Percentiles rank a stretch among this genome's conserved stretches.
Conservation (phyloP, 1,140 invertebrate species). For the Listronotus bonariensis region DNA sequence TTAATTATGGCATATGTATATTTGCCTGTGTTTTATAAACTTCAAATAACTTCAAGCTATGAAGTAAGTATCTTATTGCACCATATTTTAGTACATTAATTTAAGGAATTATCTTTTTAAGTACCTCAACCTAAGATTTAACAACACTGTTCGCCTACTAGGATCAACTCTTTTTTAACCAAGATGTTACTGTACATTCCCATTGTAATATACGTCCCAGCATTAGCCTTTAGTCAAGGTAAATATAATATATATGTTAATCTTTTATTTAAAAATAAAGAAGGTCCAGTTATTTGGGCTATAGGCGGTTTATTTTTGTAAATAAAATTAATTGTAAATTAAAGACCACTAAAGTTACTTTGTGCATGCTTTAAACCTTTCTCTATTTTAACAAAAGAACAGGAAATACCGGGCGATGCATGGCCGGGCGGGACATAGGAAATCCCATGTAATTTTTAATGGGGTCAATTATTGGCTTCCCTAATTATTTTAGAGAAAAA, state of each 20-base stretch:
- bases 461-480: no score
- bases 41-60: slow-evolving; percentile 82
- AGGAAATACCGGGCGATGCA: no score
- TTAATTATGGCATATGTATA: slow-evolving; percentile 74
- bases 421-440: no score
- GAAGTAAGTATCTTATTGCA: slow-evolving; percentile 64
- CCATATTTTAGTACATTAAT: slow-evolving; percentile 1
- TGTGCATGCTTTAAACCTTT: no score
- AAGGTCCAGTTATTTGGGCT: no score
- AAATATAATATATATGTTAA: slow-evolving; percentile 31
- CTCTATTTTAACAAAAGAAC: no score
- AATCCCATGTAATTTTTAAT: no score
- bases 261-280: no score
- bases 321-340: no score
- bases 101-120: slow-evolving; percentile 52
- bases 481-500: no score
- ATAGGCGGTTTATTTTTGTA: no score
- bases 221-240: slow-evolving; percentile 88
- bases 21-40: slow-evolving; percentile 84
- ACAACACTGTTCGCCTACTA: slow-evolving; percentile 64
- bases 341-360: no score
- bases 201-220: slow-evolving; percentile 88
- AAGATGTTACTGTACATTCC: slow-evolving; percentile 81
- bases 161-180: slow-evolving; percentile 69
- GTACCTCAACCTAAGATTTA: slow-evolving; percentile 76